phyloP scores from a whole-genome alignment of 35 echinoderm and acorn worm genomes.

The Apostichopus parvimensis region DNA sequence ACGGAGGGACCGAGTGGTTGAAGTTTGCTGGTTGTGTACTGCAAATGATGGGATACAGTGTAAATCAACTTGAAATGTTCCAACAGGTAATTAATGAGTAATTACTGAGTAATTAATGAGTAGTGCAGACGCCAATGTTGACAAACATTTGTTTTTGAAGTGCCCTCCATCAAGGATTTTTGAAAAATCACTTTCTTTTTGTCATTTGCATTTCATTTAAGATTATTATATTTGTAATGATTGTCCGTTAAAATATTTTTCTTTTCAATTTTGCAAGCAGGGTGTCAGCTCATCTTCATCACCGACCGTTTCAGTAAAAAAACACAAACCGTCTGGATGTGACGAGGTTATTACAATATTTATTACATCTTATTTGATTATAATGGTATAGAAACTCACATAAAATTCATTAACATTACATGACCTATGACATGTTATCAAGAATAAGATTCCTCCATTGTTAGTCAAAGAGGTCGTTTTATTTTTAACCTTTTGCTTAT shows the following conservation, averaged over 20 bases:
- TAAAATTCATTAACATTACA: too few species aligned
- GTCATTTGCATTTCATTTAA: too few species aligned
- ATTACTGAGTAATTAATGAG: not conserved
- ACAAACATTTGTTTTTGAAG: too few species aligned
- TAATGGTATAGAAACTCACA: too few species aligned
- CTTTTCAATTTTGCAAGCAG: constrained; percentile 44
- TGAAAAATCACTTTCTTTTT: too few species aligned
- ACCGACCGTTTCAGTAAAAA: constrained; percentile 77
- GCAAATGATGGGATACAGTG: constrained; percentile 82
- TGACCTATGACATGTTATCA: too few species aligned
- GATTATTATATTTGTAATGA: too few species aligned
- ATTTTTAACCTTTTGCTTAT: too few species aligned
- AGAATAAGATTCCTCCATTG: too few species aligned
- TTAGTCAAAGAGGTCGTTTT: too few species aligned
- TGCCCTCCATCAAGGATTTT: too few species aligned
- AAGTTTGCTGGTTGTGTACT: constrained; percentile 74
- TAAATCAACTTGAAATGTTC: constrained; percentile 59
- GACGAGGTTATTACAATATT: constrained; percentile 68
- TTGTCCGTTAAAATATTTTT: not conserved
- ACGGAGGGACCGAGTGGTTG: constrained; percentile 79
- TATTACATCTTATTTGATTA: not conserved
- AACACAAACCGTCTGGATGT: constrained; percentile 80
- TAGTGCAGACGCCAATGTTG: too few species aligned
- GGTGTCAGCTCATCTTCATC: constrained; percentile 69
- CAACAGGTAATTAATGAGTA: constrained; percentile 30